A percentile compares a stretch with the other conserved stretches of the same genome.
Conservation (phyloP, 2,113 vertebrate species). For the Trichechus manatus region DNA sequence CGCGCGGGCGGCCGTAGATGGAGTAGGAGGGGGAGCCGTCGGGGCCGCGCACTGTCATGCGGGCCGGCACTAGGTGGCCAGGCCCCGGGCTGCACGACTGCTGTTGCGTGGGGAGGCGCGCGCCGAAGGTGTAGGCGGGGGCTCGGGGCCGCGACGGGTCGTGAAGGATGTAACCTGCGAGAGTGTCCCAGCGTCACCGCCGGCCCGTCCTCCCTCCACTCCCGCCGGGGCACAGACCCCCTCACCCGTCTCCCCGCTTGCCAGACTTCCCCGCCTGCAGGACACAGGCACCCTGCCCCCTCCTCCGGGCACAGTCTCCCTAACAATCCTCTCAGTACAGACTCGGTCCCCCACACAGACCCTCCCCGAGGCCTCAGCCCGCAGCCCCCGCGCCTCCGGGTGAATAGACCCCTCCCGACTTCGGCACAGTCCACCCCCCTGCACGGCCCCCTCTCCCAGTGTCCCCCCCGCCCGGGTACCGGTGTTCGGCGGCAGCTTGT, state of each 20-base stretch:
- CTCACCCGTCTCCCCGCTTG: too few species aligned
- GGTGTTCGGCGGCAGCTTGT: conserved; percentile 89
- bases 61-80: conserved; percentile 88
- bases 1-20: conserved; percentile 88
- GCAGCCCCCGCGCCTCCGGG: too few species aligned
- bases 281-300: not conserved
- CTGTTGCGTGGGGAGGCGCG: conserved; percentile 61
- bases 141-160: conserved; percentile 91
- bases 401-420: not conserved
- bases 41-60: conserved; percentile 88
- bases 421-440: not conserved
- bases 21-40: conserved; percentile 89
- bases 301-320: too few species aligned
- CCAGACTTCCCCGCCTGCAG: too few species aligned
- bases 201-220: not conserved
- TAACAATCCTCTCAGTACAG: too few species aligned
- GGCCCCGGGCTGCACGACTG: conserved; percentile 90
- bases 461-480: conserved; percentile 84
- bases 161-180: conserved; percentile 85
- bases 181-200: conserved; percentile 4
- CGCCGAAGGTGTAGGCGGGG: conserved; percentile 92
- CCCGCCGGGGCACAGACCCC: too few species aligned
- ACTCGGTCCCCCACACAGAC: not conserved
- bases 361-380: not conserved
- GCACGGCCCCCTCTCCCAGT: not conserved